These are phyloP conservation scores for Meiosimyza decipiens DNA, from an alignment of 2,888 invertebrate genomes.

Conservation along the genomic window DNA sequence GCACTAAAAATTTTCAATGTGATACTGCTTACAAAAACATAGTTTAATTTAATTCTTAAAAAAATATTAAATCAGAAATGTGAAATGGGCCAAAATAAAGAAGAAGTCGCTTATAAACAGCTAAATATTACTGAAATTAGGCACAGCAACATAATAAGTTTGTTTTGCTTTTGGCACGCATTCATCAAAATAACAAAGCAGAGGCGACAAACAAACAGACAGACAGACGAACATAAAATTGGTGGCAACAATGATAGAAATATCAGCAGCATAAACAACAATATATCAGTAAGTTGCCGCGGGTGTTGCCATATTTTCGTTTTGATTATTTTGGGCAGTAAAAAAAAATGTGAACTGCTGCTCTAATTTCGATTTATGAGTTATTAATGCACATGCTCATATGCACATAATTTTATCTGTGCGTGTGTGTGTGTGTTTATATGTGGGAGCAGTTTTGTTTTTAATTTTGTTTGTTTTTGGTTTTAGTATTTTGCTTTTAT, in stretches of 20 bases:
- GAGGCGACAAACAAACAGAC: too few species aligned
- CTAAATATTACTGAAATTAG: neutral
- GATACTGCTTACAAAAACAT: too few species aligned
- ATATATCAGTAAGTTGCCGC: neutral
- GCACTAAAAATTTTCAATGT: too few species aligned
- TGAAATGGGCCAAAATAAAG: too few species aligned
- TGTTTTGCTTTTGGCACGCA: conserved; percentile 16
- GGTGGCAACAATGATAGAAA: neutral
- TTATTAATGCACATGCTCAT: neutral
- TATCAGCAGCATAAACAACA: conserved; percentile 8
- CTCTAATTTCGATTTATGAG: conserved; percentile 2
- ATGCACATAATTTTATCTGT: neutral
- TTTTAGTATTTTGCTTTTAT: too few species aligned
- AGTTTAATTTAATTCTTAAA: too few species aligned
- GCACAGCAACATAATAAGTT: neutral
- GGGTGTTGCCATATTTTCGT: neutral
- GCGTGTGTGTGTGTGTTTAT: neutral
- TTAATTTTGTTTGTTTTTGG: too few species aligned
- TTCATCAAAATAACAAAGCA: conserved; percentile 7
- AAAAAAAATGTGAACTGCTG: neutral
- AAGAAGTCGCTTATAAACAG: too few species aligned
- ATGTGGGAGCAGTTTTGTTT: neutral
- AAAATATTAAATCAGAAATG: too few species aligned
- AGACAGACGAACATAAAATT: neutral
- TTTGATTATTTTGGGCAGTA: neutral